A percentile compares a stretch with the other conserved stretches of the same genome.
phyloP scores from a whole-genome alignment of 2,113 vertebrate genomes.

The Paratilapia polleni region DNA sequence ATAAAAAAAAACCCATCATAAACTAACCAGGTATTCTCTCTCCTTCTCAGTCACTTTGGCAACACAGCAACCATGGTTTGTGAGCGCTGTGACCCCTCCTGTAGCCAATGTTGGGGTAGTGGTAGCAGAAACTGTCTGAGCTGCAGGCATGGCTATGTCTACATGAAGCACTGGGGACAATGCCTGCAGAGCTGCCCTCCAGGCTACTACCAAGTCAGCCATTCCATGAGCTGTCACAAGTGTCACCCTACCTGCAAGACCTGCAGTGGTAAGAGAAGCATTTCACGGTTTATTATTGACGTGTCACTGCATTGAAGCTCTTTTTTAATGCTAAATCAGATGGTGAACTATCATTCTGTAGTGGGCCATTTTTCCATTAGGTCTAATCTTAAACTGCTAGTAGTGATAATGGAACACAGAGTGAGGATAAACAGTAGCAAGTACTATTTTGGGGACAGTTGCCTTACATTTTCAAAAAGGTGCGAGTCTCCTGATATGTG shows the following conservation, averaged over 20 bases:
- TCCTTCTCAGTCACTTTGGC: constrained; percentile 83
- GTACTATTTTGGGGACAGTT: background rate
- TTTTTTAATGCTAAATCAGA: background rate
- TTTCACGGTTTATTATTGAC: background rate
- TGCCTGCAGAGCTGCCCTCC: constrained; percentile 86
- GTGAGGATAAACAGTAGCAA: background rate
- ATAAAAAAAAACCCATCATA: background rate
- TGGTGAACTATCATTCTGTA: background rate
- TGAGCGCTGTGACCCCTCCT: constrained; percentile 85
- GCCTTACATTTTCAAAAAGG: background rate
- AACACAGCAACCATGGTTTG: constrained; percentile 78
- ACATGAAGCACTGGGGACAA: constrained; percentile 74
- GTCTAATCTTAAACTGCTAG: background rate
- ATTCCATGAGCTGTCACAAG: constrained; percentile 77
- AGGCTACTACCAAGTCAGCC: constrained; percentile 75
- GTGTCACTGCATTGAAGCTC: background rate
- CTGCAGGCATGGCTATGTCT: constrained; percentile 83
- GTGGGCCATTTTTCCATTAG: background rate
- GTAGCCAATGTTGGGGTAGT: constrained; percentile 82
- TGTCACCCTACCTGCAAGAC: constrained; percentile 89
- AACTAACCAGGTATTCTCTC: background rate
- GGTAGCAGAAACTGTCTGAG: constrained; percentile 81
- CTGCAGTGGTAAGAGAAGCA: constrained; percentile 80
- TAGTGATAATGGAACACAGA: no score
- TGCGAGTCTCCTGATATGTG: background rate